Base-by-base conservation (phyloP, 2,797 vertebrate species). In the Enteromius argenteus region DNA sequence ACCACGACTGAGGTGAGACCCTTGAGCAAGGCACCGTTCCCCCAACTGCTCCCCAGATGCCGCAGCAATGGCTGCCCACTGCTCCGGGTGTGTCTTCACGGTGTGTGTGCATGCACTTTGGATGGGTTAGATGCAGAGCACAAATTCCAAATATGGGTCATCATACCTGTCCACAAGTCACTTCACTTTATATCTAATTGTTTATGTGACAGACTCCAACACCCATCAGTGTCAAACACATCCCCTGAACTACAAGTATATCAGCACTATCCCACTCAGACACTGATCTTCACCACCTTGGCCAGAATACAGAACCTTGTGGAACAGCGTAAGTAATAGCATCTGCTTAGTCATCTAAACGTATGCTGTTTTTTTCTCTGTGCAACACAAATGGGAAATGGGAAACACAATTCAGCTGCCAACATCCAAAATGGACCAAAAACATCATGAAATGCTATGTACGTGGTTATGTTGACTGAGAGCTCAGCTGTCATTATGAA, bases 261-360 rank as follows among this genome's bases (percentile, higher is more conserved):
- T 19, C 30, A 71, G 27, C 66, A 19, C n/a, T 4, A 77, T 42
- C 42, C 37, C 37, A 44, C 49, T 60, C 79, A 69, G 58, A 81
- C 64, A 8, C 5, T 85, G n/a, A 30, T 79, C 39, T 85, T 82
- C 49, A 79, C 76, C 46, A 81, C 82, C 9, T 87, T 79, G 86
- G 74, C 79, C 49, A 64, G 53, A 79, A 87, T 85, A 83, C 79
- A 79, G 46, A 56, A 68, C 27, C 49, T 85, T 58, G 56, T 87
- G 19, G 17, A 68, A 77, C 19, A 71, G 7, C 21, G 85, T 86
- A 64, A 39, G 82, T 58, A 17, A 27, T 39, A 1, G 23, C 0
- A 1, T 1, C 79, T 80, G 35, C 19, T 39, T 72, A 49, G 10
- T 27, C 35, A 35, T 35, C 35, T 35, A 35, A 42, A 42, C 21